Evolutionary conservation across 2,797 vertebrate genomes (phyloP).

Genomic region (Silurus aristotelis): DNA sequence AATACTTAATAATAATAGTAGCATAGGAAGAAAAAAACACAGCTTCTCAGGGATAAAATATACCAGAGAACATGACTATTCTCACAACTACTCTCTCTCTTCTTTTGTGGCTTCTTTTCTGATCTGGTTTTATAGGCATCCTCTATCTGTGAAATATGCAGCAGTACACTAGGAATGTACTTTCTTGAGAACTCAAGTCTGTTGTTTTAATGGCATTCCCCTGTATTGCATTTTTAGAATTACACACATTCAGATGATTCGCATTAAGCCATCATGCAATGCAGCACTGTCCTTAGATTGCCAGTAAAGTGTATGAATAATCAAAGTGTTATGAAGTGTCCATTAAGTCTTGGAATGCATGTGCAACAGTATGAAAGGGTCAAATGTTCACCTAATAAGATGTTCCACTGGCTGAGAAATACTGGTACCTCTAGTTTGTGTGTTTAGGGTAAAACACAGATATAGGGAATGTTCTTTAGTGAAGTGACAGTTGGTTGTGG

Average conservation of each 20-base stretch:
- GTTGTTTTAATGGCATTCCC: not conserved
- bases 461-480: not conserved
- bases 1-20: not conserved
- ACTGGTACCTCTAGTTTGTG: not conserved
- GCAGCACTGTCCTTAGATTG: not conserved
- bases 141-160: not conserved
- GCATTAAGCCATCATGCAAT: not conserved
- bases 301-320: constrained; percentile 3
- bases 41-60: not conserved
- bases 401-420: constrained; percentile 4
- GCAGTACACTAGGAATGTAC: constrained; percentile 17
- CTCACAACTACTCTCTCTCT: not conserved
- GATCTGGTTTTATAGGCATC: not conserved
- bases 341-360: not conserved
- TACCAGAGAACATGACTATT: not conserved
- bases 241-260: not conserved
- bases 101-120: not conserved
- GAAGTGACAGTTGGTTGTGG: constrained; percentile 20
- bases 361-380: not conserved
- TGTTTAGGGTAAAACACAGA: constrained; percentile 14
- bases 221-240: not conserved
- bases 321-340: not conserved
- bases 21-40: not conserved
- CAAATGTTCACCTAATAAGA: not conserved
- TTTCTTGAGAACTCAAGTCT: not conserved